Evolutionary conservation across 1,140 invertebrate genomes (phyloP).

Genomic region (Drosophila busckii): DNA sequence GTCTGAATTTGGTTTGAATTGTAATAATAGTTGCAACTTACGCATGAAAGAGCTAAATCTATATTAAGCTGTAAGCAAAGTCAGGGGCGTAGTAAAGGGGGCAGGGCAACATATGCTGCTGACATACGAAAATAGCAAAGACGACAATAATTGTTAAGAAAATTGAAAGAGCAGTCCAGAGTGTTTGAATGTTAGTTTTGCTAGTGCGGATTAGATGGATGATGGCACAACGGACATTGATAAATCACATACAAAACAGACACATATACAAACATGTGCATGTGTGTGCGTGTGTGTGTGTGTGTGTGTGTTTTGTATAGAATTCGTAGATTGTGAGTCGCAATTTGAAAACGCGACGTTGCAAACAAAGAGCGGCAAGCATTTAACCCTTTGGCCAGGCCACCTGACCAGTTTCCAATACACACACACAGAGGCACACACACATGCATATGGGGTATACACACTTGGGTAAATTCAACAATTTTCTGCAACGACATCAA

Average conservation of each 20-base stretch:
- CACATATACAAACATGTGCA: constrained; percentile 2
- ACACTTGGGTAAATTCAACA: constrained; percentile 40
- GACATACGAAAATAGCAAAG: constrained; percentile 15
- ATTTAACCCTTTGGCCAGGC: not conserved
- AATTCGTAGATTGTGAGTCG: constrained; percentile 6
- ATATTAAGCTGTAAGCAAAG: too few relatives aligned
- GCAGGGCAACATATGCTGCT: constrained; percentile 34
- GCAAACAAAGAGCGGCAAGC: constrained; percentile 36
- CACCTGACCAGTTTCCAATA: not conserved
- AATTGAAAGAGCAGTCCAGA: not conserved
- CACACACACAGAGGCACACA: not conserved
- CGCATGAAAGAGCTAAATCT: too few relatives aligned
- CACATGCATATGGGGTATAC: too few relatives aligned
- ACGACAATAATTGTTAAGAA: constrained; percentile 11
- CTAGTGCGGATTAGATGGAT: constrained; percentile 51
- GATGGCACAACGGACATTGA: constrained; percentile 65
- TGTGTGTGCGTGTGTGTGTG: not conserved
- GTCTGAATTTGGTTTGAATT: too few relatives aligned
- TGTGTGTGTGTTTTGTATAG: constrained; percentile 21
- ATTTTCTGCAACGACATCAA: constrained; percentile 70
- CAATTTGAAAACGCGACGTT: constrained; percentile 31
- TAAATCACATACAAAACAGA: constrained; percentile 59
- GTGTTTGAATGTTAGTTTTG: constrained; percentile 8
- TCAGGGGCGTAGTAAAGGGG: too few relatives aligned
- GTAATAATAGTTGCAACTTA: too few relatives aligned